These are phyloP conservation scores for Homarus gammarus DNA, from an alignment of 2,888 invertebrate species.

Conservation along the genomic window DNA sequence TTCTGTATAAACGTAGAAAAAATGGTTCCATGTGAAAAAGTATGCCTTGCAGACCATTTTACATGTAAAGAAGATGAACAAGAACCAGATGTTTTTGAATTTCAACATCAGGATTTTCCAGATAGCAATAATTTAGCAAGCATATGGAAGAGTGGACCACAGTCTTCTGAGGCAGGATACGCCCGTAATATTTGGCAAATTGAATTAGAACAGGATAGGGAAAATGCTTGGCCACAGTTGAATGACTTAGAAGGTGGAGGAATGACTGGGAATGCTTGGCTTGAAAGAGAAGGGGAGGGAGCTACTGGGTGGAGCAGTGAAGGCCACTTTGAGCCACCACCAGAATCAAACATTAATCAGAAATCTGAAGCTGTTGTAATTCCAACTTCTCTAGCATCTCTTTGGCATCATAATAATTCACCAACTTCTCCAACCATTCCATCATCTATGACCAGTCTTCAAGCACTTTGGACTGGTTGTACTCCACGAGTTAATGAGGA, in stretches of 20 bases:
- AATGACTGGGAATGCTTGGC: slow-evolving; percentile 32
- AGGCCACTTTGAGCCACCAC: slow-evolving; percentile 40
- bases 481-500: slow-evolving; percentile 21
- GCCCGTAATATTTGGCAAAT: slow-evolving; percentile 59
- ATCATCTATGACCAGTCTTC: slow-evolving; percentile 44
- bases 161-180: not conserved
- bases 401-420: slow-evolving; percentile 42
- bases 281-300: slow-evolving; percentile 48
- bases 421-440: slow-evolving; percentile 46
- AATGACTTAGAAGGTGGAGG: not conserved
- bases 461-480: slow-evolving; percentile 52
- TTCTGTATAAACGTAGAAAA: not conserved
- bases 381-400: slow-evolving; percentile 57
- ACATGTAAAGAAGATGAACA: slow-evolving; percentile 11
- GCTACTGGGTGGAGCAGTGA: slow-evolving; percentile 62
- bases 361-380: slow-evolving; percentile 53
- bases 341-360: not conserved
- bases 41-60: slow-evolving; percentile 14
- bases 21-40: not conserved
- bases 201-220: slow-evolving; percentile 19
- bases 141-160: slow-evolving; percentile 44
- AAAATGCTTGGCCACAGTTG: slow-evolving; percentile 40
- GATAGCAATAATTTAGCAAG: slow-evolving; percentile 44
- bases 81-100: slow-evolving; percentile 70
- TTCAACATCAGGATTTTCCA: slow-evolving; percentile 68